Percentiles rank a stretch among this genome's conserved stretches.
Conservation (phyloP, 2,888 invertebrate species). For the Pteria penguin region DNA sequence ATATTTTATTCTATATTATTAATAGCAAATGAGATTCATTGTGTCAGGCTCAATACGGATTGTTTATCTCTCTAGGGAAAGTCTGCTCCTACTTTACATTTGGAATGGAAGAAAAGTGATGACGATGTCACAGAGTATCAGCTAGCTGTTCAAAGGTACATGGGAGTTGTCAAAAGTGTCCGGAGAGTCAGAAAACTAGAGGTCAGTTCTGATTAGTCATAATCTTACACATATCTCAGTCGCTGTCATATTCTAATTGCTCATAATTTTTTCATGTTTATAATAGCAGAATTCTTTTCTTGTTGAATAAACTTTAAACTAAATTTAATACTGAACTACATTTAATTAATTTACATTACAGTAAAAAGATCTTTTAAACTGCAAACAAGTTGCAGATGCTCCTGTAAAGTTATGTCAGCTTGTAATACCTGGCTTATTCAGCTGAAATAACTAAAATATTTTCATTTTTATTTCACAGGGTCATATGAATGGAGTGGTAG, state of each 20-base stretch:
- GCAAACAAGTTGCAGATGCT: background rate
- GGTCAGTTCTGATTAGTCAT: slow-evolving; percentile 55
- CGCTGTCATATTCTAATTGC: no score
- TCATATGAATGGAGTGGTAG: slow-evolving; percentile 72
- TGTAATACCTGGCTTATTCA: background rate
- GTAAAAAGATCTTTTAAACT: background rate
- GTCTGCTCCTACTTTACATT: slow-evolving; percentile 56
- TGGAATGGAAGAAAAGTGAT: slow-evolving; percentile 64
- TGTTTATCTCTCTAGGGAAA: slow-evolving; percentile 69
- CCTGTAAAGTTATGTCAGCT: no score
- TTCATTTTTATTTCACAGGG: slow-evolving; percentile 67
- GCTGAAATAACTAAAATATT: background rate
- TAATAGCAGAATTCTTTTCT: no score
- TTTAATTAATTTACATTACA: no score
- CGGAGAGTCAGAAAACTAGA: slow-evolving; percentile 71
- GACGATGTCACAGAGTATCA: slow-evolving; percentile 31
- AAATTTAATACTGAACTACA: no score
- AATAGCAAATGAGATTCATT: background rate
- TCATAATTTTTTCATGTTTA: no score
- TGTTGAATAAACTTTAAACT: no score
- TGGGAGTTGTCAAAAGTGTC: slow-evolving; percentile 67
- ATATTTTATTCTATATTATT: background rate
- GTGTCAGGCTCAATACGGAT: background rate
- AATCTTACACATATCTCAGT: no score
- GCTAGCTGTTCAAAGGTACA: slow-evolving; percentile 33